phyloP scores from a whole-genome alignment of 2,113 vertebrate genomes.

The Hylia prasina region DNA sequence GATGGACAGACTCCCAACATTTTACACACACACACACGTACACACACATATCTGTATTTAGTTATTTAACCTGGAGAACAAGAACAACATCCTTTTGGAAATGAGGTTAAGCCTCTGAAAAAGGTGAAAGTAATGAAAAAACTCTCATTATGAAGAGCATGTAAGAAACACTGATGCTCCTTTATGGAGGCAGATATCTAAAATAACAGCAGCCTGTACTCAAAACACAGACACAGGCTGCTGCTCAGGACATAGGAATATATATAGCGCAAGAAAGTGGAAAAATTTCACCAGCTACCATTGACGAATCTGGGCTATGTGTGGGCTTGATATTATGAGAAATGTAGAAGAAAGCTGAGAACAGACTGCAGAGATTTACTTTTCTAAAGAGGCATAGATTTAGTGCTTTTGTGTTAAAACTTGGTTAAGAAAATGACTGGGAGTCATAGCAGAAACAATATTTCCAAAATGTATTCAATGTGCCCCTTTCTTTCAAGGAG shows the following conservation, averaged over 20 bases:
- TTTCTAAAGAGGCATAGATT: background rate
- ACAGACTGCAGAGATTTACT: background rate
- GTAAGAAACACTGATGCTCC: background rate
- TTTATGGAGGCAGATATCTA: background rate
- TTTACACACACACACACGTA: background rate
- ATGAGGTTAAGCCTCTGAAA: background rate
- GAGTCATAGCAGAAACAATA: background rate
- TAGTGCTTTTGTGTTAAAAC: background rate
- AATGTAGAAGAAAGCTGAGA: constrained; percentile 14
- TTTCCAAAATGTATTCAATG: background rate
- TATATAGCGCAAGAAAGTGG: background rate
- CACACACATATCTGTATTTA: background rate
- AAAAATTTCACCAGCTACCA: constrained; percentile 2
- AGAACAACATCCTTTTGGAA: background rate
- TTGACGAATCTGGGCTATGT: constrained; percentile 21
- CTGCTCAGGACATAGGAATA: background rate
- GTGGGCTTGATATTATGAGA: constrained; percentile 1
- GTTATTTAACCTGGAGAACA: background rate
- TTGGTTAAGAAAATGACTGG: background rate
- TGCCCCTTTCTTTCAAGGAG: background rate
- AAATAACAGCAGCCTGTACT: background rate
- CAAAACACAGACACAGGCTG: background rate
- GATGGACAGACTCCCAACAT: background rate
- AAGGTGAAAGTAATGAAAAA: background rate
- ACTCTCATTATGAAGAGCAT: background rate